These are phyloP conservation scores for Archilochus colubris DNA, from an alignment of 2,113 vertebrate species.

Conservation along the genomic window DNA sequence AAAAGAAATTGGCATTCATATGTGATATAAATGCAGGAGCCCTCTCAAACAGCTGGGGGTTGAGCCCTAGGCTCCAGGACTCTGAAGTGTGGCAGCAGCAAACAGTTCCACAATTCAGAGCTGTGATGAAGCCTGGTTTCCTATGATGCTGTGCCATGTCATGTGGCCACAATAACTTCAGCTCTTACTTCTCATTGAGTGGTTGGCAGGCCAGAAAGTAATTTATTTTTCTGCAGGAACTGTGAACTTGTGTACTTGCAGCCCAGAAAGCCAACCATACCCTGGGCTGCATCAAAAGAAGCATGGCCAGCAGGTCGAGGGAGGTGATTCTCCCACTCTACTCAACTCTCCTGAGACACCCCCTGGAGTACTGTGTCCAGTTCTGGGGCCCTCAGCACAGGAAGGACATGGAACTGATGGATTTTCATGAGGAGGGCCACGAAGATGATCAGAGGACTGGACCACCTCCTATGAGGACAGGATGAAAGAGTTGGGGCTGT, in stretches of 20 bases:
- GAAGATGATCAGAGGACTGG: no score
- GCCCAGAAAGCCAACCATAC: no score
- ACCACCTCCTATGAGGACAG: no score
- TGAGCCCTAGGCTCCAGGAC: not conserved
- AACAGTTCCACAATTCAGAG: not conserved
- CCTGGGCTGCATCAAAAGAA: no score
- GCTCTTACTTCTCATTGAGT: not conserved
- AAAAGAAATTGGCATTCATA: not conserved
- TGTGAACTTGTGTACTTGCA: not conserved
- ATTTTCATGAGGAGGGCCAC: no score
- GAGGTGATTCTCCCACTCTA: no score
- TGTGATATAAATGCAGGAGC: not conserved
- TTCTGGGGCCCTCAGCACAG: no score
- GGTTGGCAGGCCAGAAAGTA: not conserved
- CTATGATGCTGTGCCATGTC: fast-evolving
- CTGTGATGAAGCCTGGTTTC: not conserved
- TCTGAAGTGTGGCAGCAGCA: not conserved
- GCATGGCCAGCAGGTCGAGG: no score
- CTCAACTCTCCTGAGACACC: no score
- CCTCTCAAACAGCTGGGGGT: not conserved
- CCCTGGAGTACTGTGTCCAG: no score
- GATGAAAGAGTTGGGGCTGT: no score
- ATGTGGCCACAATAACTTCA: not conserved
- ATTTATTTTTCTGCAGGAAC: not conserved
- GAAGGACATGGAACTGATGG: no score